These are phyloP conservation scores for Trissoscelio sp. DNA, from an alignment of 2,888 invertebrate species.

Conservation along the genomic window DNA sequence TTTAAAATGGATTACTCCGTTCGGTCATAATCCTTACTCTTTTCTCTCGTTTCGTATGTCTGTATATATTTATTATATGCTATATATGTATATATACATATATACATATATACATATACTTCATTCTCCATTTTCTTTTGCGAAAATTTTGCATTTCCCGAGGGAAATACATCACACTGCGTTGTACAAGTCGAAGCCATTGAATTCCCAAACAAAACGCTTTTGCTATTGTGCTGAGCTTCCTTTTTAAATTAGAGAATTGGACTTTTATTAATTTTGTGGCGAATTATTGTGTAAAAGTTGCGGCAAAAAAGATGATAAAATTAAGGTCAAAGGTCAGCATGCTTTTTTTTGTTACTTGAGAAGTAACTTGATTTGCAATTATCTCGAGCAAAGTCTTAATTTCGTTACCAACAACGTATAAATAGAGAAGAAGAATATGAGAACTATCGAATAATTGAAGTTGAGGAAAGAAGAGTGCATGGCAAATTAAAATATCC, in stretches of 20 bases:
- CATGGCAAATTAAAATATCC: conserved; percentile 18
- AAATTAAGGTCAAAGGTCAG: no score
- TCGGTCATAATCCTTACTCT: conserved; percentile 42
- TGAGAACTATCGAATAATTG: conserved; percentile 4
- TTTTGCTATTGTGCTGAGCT: no score
- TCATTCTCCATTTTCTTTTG: conserved; percentile 22
- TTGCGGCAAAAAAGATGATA: no score
- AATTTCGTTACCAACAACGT: not conserved
- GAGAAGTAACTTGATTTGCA: no score
- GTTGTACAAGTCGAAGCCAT: conserved; percentile 29
- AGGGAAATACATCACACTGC: conserved; percentile 45
- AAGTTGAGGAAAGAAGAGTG: conserved; percentile 14
- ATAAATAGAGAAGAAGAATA: not conserved
- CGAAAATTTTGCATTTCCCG: conserved; percentile 51
- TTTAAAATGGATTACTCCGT: conserved; percentile 48
- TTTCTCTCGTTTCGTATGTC: conserved; percentile 7
- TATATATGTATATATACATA: not conserved
- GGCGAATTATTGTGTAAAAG: no score
- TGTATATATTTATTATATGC: conserved; percentile 4
- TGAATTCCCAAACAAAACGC: conserved; percentile 43
- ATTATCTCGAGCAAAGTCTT: not conserved
- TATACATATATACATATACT: conserved; percentile 2
- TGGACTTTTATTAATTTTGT: conserved; percentile 1
- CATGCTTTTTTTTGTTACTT: no score
- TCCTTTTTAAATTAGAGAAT: no score